Base-by-base conservation (phyloP, 2,888 invertebrate species). In the Drosophila pseudotalamancana region DNA sequence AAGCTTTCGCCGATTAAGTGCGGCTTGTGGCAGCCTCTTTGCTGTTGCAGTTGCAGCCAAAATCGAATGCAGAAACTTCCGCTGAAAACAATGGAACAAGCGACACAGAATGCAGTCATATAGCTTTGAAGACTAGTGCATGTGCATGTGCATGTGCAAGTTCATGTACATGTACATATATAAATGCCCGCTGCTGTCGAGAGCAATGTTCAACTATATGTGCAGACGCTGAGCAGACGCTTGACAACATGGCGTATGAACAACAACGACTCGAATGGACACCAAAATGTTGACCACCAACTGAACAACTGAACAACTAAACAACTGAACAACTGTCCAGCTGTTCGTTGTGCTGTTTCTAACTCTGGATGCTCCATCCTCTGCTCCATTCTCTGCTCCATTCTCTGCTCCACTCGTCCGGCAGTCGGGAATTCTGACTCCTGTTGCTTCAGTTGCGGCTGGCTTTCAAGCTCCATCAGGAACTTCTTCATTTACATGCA, bases 401-500 rank as follows among this genome's bases (percentile, higher is more conserved):
- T n/a, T n/a, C n/a, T n/a, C n/a, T n/a, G n/a, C n/a, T n/a, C n/a
- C n/a, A n/a, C n/a, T n/a, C n/a, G n/a, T 8, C 31, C 16, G 27
- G 14, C 34, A 3, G 4, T 16, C 1, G 35, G 0, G 4, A n/a
- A 18, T 4, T 11, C 19, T 9, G 43, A 12, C 3, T 39, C n/a
- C 43, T 43, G 56, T 49, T 53, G 34, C 39, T 61, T 37, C 29
- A 45, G 25, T 61, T 57, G 65, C 46, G 51, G 56, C 55, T 42
- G 51, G 56, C 55, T 42, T 48, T 32, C 32, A 29, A 45, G 54
- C 49, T 21, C 57, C n/a, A 59, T 31, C 50, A 49, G 60, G 14
- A 79, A 82, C 79, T 81, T 72, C 82, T 85, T 82, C 85, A 82
- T 82, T 82, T 87, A 81, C 87, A 82, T 82, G 82, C 87, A 82